Evolutionary conservation across 2,113 vertebrate species (phyloP).

Genomic region (Pelecanoides urinatrix): DNA sequence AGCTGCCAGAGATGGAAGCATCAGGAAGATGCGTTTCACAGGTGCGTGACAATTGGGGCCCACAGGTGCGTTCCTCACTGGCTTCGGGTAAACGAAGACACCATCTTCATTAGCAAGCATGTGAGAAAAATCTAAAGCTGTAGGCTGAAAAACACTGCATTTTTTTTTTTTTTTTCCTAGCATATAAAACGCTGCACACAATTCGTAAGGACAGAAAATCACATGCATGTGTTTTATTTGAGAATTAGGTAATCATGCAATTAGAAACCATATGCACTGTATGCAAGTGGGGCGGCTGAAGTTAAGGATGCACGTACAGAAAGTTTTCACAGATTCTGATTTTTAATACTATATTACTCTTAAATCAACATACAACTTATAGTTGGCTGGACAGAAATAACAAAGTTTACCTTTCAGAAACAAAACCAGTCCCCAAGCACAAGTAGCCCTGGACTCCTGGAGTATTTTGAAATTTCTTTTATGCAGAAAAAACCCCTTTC

Average conservation of each 20-base stretch:
- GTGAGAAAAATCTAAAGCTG: background rate
- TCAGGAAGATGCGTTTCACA: background rate
- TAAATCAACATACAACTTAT: background rate
- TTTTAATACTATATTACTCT: background rate
- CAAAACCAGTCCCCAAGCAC: background rate
- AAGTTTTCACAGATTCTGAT: background rate
- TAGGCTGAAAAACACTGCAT: background rate
- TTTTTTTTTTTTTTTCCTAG: rapidly evolving
- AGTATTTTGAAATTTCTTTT: background rate
- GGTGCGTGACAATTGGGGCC: rapidly evolving
- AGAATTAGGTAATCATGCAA: background rate
- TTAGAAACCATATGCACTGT: background rate
- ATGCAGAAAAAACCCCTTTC: rapidly evolving
- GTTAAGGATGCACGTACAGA: background rate
- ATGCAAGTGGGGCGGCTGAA: background rate
- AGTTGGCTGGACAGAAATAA: background rate
- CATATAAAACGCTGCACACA: background rate
- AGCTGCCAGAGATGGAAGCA: background rate
- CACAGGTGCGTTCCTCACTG: rapidly evolving
- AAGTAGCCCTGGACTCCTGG: background rate
- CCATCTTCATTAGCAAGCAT: background rate
- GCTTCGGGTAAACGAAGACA: too few species aligned
- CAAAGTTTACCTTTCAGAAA: background rate
- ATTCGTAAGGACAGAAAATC: background rate
- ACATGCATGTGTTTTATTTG: background rate